phyloP scores from a whole-genome alignment of 2,113 vertebrate species.

The Rhinolophus sinicus region DNA sequence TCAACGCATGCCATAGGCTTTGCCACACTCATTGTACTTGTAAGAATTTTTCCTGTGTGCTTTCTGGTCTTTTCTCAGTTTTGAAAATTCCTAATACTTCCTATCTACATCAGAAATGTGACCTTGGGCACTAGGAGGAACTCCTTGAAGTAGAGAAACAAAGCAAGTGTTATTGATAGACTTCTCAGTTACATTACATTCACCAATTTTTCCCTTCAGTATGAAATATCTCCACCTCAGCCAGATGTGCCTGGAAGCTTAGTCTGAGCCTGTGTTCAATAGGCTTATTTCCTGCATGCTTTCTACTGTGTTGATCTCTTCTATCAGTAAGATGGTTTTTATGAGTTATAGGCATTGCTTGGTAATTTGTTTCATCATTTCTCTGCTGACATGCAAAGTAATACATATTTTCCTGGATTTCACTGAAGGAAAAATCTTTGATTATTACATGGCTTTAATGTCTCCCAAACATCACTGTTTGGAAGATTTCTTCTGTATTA shows the following conservation, averaged over 20 bases:
- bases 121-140: not conserved
- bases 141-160: not conserved
- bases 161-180: not conserved
- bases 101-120: not conserved
- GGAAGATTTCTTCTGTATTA: not conserved
- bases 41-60: not conserved
- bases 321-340: not conserved
- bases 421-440: not conserved
- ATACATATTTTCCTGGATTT: not conserved
- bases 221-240: not conserved
- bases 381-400: not conserved
- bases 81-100: not conserved
- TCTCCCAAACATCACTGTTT: not conserved
- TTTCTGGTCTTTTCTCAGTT: not conserved
- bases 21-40: constrained; percentile 16
- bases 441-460: not conserved
- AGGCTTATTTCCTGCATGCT: not conserved
- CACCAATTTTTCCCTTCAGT: not conserved
- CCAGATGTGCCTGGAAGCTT: not conserved
- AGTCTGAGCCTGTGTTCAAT: not conserved
- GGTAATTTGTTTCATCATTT: not conserved
- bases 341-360: not conserved
- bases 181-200: not conserved
- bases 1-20: not conserved
- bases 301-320: not conserved